Conservation (phyloP, 2,888 invertebrate species). For the Tuberolachnus salignus region DNA sequence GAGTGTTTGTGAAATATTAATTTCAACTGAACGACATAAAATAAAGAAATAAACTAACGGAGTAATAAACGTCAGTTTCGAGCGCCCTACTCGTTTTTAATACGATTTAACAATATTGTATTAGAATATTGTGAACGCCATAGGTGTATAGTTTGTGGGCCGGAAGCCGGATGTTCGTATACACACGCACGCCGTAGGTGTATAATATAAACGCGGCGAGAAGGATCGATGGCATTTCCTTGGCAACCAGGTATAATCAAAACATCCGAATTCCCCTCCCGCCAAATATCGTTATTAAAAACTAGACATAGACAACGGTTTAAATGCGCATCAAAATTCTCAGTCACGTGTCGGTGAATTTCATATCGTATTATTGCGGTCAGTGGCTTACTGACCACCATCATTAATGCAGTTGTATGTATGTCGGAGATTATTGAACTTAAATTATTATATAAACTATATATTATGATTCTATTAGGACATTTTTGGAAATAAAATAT, state of each 20-base stretch:
- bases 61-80: background rate
- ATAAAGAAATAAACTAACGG: background rate
- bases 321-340: constrained; percentile 14
- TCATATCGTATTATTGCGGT: constrained; percentile 40
- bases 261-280: constrained; percentile 49
- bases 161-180: constrained; percentile 53
- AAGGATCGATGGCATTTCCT: constrained; percentile 54
- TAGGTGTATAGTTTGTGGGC: background rate
- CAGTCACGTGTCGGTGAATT: constrained; percentile 39
- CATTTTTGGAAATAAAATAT: background rate
- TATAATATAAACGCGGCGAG: constrained; percentile 2
- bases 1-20: background rate
- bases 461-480: too few relatives aligned
- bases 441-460: background rate
- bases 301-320: background rate
- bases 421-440: constrained; percentile 36
- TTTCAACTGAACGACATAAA: background rate
- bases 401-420: background rate
- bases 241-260: constrained; percentile 54
- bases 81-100: background rate
- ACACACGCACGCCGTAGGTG: background rate
- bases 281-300: constrained; percentile 26
- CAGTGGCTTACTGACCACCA: constrained; percentile 32
- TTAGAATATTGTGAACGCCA: constrained; percentile 11
- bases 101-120: background rate